A percentile compares a stretch with the other conserved stretches of the same genome.
Conservation (phyloP, 1,140 invertebrate genomes). For the Doryteuthis pealeii region DNA sequence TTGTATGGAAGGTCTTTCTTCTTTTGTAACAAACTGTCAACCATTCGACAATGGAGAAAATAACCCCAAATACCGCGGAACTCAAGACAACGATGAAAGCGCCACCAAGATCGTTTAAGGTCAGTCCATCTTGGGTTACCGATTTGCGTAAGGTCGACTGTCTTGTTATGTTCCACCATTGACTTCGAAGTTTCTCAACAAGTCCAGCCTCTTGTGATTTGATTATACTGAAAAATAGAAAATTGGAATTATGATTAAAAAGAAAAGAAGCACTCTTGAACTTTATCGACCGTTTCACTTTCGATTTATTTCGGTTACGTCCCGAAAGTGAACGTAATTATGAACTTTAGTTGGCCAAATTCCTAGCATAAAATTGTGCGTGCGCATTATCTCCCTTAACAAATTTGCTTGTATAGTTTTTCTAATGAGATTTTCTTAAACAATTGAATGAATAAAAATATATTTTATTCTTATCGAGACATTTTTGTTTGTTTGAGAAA, state of each 20-base stretch:
- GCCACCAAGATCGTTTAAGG: not conserved
- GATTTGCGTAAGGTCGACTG: not conserved
- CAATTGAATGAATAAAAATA: no score
- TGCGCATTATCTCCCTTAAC: no score
- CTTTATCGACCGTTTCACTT: no score
- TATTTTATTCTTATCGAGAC: no score
- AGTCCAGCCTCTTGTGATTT: not conserved
- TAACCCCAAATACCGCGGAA: not conserved
- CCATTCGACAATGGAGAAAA: not conserved
- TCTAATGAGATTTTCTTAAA: not conserved
- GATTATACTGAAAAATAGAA: not conserved
- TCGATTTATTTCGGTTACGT: no score
- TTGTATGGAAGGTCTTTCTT: not conserved
- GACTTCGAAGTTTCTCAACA: not conserved
- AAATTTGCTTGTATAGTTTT: not conserved
- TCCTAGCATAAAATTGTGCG: no score
- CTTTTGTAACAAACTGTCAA: not conserved
- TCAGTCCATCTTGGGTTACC: not conserved
- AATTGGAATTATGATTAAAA: not conserved
- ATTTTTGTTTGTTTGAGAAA: no score
- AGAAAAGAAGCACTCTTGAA: no score
- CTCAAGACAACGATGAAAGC: not conserved
- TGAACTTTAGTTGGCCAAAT: no score
- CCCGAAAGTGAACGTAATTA: not conserved
- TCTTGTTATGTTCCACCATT: not conserved